Evolutionary conservation across 2,888 invertebrate genomes (phyloP).

Genomic region (Perdita meconis): DNA sequence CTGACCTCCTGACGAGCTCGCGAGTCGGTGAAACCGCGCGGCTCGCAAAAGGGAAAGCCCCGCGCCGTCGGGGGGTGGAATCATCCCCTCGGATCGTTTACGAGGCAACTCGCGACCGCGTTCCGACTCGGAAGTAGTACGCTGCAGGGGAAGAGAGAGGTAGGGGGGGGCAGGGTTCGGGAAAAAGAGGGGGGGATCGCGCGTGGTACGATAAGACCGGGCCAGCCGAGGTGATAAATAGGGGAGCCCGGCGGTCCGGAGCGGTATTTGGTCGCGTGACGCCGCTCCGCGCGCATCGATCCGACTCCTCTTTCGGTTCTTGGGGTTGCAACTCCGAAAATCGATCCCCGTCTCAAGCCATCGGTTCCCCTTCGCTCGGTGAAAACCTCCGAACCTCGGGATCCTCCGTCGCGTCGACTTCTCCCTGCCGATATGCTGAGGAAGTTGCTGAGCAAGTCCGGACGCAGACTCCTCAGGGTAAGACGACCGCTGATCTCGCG

Average conservation of each 20-base stretch:
- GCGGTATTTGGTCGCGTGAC: constrained; percentile 79
- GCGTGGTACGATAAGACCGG: constrained; percentile 53
- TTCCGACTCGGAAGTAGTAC: constrained; percentile 3
- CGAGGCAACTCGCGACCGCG: constrained; percentile 12
- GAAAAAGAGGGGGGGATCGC: constrained; percentile 29
- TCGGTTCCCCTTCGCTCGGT: constrained; percentile 28
- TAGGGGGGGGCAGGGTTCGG: neutral
- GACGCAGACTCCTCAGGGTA: constrained; percentile 81
- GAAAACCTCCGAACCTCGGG: no score
- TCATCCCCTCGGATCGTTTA: neutral
- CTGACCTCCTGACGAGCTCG: no score
- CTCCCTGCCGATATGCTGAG: constrained; percentile 75
- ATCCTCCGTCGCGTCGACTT: no score
- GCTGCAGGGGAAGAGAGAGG: neutral
- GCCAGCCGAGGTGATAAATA: constrained; percentile 79
- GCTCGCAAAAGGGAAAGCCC: no score
- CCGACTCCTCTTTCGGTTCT: constrained; percentile 5
- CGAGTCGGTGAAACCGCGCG: no score
- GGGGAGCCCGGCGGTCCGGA: constrained; percentile 70
- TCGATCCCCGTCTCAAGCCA: constrained; percentile 52
- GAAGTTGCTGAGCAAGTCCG: constrained; percentile 80
- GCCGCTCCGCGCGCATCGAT: constrained; percentile 72
- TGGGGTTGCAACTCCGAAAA: constrained; percentile 56
- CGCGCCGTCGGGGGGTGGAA: neutral
- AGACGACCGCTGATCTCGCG: constrained; percentile 51